phyloP scores from a whole-genome alignment of 2,888 invertebrate species.

The Acronicta alni region DNA sequence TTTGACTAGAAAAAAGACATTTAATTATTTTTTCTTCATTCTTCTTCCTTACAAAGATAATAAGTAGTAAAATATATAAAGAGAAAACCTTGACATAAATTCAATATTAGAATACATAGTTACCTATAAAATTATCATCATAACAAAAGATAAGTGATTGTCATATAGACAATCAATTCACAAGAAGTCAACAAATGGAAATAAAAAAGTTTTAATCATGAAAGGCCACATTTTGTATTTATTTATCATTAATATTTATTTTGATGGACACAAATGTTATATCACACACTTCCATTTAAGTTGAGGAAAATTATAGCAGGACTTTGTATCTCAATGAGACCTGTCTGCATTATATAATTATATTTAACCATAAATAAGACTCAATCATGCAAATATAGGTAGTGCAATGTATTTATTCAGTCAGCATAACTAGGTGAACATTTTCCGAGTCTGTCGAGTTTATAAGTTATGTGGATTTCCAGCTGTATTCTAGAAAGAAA shows the following conservation, averaged over 20 bases:
- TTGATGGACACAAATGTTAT: constrained; percentile 12
- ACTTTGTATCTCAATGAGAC: constrained; percentile 47
- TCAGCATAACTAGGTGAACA: neutral
- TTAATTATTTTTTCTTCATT: too few relatives aligned
- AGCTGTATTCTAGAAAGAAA: too few relatives aligned
- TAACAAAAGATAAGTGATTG: too few relatives aligned
- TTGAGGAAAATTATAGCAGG: constrained; percentile 28
- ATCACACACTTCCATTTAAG: constrained; percentile 5
- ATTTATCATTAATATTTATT: constrained; percentile 40
- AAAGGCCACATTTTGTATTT: constrained; percentile 8
- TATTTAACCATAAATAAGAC: constrained; percentile 6
- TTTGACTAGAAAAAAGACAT: too few relatives aligned
- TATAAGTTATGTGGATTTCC: neutral
- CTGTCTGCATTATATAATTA: constrained; percentile 6
- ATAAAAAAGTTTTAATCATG: constrained; percentile 5
- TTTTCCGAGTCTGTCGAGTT: neutral
- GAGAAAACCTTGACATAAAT: too few relatives aligned
- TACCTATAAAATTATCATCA: too few relatives aligned
- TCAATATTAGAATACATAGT: too few relatives aligned
- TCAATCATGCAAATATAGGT: constrained; percentile 9
- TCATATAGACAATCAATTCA: neutral
- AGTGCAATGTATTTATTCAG: neutral
- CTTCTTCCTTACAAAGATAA: neutral
- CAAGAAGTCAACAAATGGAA: constrained; percentile 6
- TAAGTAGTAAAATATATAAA: too few relatives aligned